These are phyloP conservation scores for Agapornis roseicollis DNA, from an alignment of 2,113 vertebrate genomes.

Conservation along the genomic window DNA sequence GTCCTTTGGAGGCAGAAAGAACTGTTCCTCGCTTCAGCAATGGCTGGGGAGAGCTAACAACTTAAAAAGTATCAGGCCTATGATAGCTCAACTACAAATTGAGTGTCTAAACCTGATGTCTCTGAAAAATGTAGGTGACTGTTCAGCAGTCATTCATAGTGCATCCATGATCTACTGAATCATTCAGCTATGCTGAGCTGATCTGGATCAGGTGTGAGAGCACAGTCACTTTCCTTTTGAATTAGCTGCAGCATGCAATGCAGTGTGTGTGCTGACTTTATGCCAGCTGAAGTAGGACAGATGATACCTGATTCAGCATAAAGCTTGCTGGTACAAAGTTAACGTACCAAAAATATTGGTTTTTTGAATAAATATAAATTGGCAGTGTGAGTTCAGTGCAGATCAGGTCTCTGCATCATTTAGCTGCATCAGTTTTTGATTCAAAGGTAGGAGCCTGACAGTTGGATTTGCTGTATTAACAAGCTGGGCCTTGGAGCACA, in stretches of 20 bases:
- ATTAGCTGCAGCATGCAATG: not conserved
- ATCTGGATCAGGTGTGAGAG: conserved; percentile 9
- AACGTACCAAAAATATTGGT: conserved; percentile 29
- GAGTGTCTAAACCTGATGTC: not conserved
- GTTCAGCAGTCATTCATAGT: not conserved
- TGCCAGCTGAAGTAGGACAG: conserved; percentile 57
- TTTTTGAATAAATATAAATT: conserved; percentile 45
- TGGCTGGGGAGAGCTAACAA: not conserved
- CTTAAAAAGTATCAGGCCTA: not conserved
- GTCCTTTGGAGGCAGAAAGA: not conserved
- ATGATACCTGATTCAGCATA: conserved; percentile 68
- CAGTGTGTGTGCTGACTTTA: conserved; percentile 38
- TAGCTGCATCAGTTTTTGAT: conserved; percentile 47
- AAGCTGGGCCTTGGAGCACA: not conserved
- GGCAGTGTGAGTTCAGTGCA: conserved; percentile 9
- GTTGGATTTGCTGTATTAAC: not conserved
- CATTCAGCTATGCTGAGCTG: conserved; percentile 26
- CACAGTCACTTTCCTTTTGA: conserved; percentile 23
- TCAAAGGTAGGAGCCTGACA: not conserved
- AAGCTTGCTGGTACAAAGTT: conserved; percentile 55
- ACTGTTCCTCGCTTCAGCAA: not conserved
- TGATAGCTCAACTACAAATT: not conserved
- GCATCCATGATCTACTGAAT: conserved; percentile 40
- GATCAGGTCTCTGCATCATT: conserved; percentile 38
- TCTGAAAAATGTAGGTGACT: not conserved